Percentiles rank a stretch among this genome's conserved stretches.
Evolutionary conservation across 2,113 vertebrate genomes (phyloP).

Genomic region (Dunckerocampus dactyliophorus): DNA sequence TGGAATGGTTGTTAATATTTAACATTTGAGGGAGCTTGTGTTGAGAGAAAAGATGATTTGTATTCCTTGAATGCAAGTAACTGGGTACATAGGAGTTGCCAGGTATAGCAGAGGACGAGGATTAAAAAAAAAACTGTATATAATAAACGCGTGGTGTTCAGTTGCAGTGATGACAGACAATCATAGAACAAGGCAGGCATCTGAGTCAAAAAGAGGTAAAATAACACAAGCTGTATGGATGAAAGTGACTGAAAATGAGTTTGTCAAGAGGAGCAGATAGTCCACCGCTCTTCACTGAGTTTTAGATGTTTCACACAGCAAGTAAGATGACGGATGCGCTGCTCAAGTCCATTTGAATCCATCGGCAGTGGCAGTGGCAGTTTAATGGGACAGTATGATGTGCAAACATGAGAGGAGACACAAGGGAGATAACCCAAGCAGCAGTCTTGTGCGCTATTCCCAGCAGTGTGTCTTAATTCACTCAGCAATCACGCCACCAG

Average conservation of each 20-base stretch:
- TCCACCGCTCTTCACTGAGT: constrained; percentile 12
- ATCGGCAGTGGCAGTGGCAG: constrained; percentile 41
- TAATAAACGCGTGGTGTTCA: neutral
- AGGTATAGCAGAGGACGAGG: neutral
- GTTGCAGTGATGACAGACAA: neutral
- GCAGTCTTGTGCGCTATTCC: constrained; percentile 55
- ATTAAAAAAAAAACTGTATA: neutral
- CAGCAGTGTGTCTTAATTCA: constrained; percentile 63
- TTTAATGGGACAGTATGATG: constrained; percentile 67
- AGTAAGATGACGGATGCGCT: constrained; percentile 28
- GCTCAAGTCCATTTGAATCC: constrained; percentile 49
- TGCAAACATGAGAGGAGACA: constrained; percentile 67
- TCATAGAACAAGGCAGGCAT: neutral
- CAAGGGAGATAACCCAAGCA: constrained; percentile 62
- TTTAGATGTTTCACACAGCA: constrained; percentile 31
- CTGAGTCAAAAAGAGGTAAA: constrained; percentile 13
- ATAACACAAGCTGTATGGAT: constrained; percentile 2
- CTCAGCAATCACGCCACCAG: constrained; percentile 53
- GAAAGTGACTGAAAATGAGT: constrained; percentile 21
- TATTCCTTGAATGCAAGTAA: neutral
- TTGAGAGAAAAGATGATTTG: neutral
- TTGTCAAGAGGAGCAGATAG: constrained; percentile 17
- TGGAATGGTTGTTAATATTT: too few relatives aligned
- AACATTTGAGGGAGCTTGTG: too few relatives aligned
- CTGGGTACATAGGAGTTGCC: neutral